Evolutionary conservation across 2,113 vertebrate genomes (phyloP).

Genomic region (Canis aureus): DNA sequence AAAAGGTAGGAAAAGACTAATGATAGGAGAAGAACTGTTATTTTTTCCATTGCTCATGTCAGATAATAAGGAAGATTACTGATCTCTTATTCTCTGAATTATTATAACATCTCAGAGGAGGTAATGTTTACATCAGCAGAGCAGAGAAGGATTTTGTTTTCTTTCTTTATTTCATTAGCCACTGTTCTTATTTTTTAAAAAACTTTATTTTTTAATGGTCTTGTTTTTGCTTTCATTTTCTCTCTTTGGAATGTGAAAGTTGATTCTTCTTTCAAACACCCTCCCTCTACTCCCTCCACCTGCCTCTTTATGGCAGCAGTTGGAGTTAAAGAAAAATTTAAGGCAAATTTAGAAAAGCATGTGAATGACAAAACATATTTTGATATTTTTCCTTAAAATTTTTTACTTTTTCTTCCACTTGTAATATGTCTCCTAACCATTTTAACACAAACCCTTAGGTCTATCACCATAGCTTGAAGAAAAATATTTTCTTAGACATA

Average conservation of each 20-base stretch:
- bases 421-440: not conserved
- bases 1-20: not conserved
- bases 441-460: not conserved
- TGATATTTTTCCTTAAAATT: not conserved
- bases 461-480: not conserved
- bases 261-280: accelerated
- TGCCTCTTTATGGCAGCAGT: not conserved
- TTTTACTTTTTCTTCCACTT: not conserved
- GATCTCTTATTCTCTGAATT: not conserved
- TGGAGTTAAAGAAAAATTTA: not conserved
- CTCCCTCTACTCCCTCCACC: no score
- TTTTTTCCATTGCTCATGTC: not conserved
- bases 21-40: not conserved
- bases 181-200: not conserved
- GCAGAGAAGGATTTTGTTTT: not conserved
- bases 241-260: conserved; percentile 17
- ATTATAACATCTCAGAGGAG: not conserved
- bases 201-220: not conserved
- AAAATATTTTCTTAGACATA: not conserved
- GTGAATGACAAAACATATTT: not conserved
- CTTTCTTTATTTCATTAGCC: not conserved
- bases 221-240: not conserved
- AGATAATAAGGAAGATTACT: not conserved
- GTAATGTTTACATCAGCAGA: not conserved
- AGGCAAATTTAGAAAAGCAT: not conserved